Evolutionary conservation across 2,888 invertebrate genomes (phyloP).

Genomic region (Dinocampus coccinellae): DNA sequence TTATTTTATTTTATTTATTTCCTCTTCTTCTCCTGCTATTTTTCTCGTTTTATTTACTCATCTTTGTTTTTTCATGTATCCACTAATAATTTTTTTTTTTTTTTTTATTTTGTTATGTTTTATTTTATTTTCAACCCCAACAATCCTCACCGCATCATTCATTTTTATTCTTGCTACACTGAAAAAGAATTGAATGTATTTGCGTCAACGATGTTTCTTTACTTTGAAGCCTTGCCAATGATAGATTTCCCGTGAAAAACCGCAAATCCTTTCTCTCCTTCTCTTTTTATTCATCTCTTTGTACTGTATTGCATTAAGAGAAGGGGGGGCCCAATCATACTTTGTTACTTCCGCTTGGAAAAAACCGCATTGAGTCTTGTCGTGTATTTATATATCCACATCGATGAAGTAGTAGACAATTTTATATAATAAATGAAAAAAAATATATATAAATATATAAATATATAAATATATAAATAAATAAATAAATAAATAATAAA

Average conservation of each 20-base stretch:
- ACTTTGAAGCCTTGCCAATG: slow-evolving; percentile 6
- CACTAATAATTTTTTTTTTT: no score
- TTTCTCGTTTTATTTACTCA: slow-evolving; percentile 22
- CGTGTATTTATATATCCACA: not conserved
- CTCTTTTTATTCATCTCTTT: not conserved
- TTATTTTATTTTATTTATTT: not conserved
- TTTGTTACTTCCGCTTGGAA: slow-evolving; percentile 30
- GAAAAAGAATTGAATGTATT: slow-evolving; percentile 2
- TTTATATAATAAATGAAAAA: not conserved
- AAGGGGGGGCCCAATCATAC: slow-evolving; percentile 20
- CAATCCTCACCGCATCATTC: not conserved
- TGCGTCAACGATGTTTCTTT: slow-evolving; percentile 15
- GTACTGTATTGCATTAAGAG: not conserved
- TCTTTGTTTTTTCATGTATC: no score
- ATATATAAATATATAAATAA: not conserved
- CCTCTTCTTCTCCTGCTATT: slow-evolving; percentile 17
- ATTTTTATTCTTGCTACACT: not conserved
- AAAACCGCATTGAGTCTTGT: slow-evolving; percentile 25
- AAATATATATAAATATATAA: not conserved
- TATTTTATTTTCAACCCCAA: not conserved
- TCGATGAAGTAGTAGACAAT: not conserved
- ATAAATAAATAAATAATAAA: not conserved
- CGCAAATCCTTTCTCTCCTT: slow-evolving; percentile 18
- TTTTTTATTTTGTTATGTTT: not conserved
- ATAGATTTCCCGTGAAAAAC: slow-evolving; percentile 32